Evolutionary conservation across 2,797 vertebrate species (phyloP).

Genomic region (Chaunax sp.): DNA sequence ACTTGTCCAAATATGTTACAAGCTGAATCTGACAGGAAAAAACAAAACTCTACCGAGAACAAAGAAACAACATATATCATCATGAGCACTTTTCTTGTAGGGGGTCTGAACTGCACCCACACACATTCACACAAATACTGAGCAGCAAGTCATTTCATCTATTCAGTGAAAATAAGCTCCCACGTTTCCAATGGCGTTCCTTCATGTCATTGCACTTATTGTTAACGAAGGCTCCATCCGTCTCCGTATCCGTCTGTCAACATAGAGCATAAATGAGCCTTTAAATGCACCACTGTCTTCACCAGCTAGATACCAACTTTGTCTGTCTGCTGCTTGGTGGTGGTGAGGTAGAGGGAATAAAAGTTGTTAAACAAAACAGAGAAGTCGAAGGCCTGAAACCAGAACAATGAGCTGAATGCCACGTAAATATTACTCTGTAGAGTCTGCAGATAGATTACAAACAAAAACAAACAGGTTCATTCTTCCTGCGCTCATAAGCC

Average conservation of each 20-base stretch:
- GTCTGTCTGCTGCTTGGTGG: neutral
- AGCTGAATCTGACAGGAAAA: conserved; percentile 25
- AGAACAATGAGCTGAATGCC: neutral
- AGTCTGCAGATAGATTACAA: neutral
- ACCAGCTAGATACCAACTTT: neutral
- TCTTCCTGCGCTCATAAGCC: too few relatives aligned
- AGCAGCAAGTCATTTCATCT: neutral
- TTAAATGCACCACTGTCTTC: neutral
- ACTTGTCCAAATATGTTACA: conserved; percentile 62
- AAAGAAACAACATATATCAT: conserved; percentile 53
- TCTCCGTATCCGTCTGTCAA: too few relatives aligned
- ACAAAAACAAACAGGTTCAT: neutral
- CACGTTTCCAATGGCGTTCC: too few relatives aligned
- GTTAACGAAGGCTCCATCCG: too few relatives aligned
- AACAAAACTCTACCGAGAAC: conserved; percentile 40
- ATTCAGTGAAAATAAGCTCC: neutral
- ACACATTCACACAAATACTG: conserved; percentile 11
- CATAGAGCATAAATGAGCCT: neutral
- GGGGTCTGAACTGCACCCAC: conserved; percentile 26
- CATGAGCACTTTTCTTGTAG: conserved; percentile 17
- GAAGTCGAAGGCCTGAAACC: neutral
- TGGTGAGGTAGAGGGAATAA: neutral
- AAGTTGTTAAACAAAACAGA: too few relatives aligned
- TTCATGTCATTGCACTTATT: too few relatives aligned
- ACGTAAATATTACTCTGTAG: neutral